phyloP scores from a whole-genome alignment of 35 echinoderm and acorn worm species.

The Hemicentrotus pulcherrimus region DNA sequence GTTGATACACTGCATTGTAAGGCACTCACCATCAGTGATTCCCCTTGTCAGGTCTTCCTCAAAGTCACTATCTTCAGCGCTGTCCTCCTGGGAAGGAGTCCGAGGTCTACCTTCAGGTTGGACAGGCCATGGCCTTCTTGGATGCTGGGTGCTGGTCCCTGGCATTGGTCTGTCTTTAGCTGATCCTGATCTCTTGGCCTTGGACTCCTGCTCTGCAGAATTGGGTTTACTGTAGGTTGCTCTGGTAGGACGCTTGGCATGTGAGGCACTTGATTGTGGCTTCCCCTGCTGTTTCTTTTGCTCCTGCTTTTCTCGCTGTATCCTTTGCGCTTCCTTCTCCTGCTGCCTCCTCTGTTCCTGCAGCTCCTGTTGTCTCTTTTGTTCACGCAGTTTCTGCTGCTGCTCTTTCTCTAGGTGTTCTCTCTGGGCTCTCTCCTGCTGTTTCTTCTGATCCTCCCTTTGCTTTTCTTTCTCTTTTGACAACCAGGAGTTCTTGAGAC shows the following conservation, averaged over 20 bases:
- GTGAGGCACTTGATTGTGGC: background rate
- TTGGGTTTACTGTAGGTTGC: conserved; percentile 1
- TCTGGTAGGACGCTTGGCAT: background rate
- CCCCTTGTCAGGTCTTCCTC: background rate
- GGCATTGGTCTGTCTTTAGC: background rate
- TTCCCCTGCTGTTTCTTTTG: background rate
- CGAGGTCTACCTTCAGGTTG: background rate
- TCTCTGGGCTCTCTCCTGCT: background rate
- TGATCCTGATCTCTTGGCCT: background rate
- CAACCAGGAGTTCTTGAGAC: conserved; percentile 33
- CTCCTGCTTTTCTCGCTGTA: background rate
- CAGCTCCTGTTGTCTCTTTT: background rate
- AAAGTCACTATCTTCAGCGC: background rate
- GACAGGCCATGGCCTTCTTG: background rate
- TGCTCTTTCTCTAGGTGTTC: background rate
- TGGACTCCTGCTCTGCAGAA: background rate
- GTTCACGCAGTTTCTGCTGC: background rate
- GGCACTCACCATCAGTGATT: conserved; percentile 19
- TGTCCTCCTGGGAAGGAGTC: conserved; percentile 5
- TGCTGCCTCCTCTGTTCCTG: background rate
- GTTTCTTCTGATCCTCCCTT: background rate
- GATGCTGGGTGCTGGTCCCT: background rate
- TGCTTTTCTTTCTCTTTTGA: conserved; percentile 19
- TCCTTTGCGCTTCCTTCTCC: background rate
- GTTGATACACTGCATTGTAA: background rate